phyloP scores from a whole-genome alignment of 2,113 vertebrate genomes.

The Sylvia atricapilla region DNA sequence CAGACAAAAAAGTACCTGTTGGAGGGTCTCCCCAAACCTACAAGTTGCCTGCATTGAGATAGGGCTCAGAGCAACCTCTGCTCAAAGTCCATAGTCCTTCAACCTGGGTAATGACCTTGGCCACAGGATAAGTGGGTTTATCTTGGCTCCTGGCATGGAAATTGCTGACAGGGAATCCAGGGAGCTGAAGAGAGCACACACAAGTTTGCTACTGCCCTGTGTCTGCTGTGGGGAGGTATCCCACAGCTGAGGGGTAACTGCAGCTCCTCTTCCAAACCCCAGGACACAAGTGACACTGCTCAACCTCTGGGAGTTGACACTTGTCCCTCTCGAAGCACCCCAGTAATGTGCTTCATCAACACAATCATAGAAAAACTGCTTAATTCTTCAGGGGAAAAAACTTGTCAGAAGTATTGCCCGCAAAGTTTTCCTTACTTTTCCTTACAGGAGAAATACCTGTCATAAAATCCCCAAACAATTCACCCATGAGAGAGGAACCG shows the following conservation, averaged over 20 bases:
- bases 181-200: fast-evolving
- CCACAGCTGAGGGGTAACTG: not conserved
- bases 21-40: not conserved
- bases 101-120: not conserved
- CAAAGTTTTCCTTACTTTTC: not conserved
- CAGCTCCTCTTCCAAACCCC: not conserved
- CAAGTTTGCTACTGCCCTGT: not conserved
- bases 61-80: not conserved
- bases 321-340: not conserved
- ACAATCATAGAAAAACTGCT: not conserved
- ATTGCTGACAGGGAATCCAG: not conserved
- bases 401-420: not conserved
- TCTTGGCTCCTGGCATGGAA: not conserved
- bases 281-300: not conserved
- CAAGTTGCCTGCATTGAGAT: not conserved
- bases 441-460: fast-evolving
- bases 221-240: not conserved
- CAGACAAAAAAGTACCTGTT: not conserved
- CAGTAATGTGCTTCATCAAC: not conserved
- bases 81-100: not conserved
- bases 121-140: not conserved
- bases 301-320: not conserved
- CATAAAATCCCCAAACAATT: not conserved
- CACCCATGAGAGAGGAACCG: not conserved
- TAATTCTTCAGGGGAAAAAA: not conserved